phyloP scores from a whole-genome alignment of 2,797 vertebrate genomes.

The Melopsittacus undulatus region DNA sequence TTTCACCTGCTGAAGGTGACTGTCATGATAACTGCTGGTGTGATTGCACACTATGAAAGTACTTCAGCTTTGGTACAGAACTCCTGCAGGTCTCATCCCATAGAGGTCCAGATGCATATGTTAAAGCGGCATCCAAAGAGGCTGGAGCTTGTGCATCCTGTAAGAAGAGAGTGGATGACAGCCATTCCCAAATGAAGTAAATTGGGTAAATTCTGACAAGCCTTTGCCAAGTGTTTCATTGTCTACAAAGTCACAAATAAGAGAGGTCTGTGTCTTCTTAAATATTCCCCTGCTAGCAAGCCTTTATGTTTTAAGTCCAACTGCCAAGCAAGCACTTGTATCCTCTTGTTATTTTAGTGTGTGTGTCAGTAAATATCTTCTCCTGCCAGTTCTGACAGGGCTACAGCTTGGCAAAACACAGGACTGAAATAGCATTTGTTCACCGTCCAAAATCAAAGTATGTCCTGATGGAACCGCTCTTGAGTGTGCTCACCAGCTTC shows the following conservation, averaged over 20 bases:
- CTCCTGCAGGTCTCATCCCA: not conserved
- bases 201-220: not conserved
- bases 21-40: not conserved
- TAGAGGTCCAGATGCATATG: not conserved
- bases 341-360: constrained; percentile 18
- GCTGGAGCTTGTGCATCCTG: not conserved
- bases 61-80: not conserved
- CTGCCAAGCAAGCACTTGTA: constrained; percentile 47
- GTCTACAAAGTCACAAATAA: not conserved
- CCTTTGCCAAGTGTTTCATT: not conserved
- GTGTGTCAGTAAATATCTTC: constrained; percentile 36
- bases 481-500: not conserved
- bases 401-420: constrained; percentile 21
- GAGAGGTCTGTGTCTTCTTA: not conserved
- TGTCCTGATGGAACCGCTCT: not conserved
- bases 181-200: constrained; percentile 28
- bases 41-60: not conserved
- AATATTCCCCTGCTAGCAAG: not conserved
- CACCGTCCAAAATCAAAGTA: not conserved
- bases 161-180: not conserved
- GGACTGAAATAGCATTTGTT: constrained; percentile 22
- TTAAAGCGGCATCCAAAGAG: not conserved
- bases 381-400: constrained; percentile 24
- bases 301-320: not conserved
- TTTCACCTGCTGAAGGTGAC: not conserved